Evolutionary conservation across 2,797 vertebrate species (phyloP), one percentile per base, ranked within the genome.

Genomic region (Epinephelus awoara): DNA sequence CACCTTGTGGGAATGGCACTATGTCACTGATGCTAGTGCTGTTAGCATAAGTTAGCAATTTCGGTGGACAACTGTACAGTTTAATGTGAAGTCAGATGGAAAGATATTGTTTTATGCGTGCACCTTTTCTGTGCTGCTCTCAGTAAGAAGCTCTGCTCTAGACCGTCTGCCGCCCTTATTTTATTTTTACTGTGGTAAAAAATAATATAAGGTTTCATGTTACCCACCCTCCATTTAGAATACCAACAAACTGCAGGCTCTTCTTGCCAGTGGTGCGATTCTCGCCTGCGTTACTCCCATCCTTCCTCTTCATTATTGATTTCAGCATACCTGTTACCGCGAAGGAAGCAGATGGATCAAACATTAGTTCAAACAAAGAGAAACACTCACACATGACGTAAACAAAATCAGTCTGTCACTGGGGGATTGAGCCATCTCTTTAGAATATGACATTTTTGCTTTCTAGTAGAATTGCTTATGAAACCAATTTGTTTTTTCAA

Each of bases 251-350:
- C 93, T 99, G 97, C 87, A 99, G 91, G 84, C 96, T 99, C 94
- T 99, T 99, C 93, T 96, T 97, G 77, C 95, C 95, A 2, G 93
- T 67, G 13, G 92, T 94, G 0, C 93, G 84, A 75, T 82, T 90
- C 58, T 97, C 92, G 0, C 83, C 82, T 0, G 93, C 91, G 75
- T 86, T 87, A 51, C 89, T 87, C 49, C 96, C 96, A 6, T 98
- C 97, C 82, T 95, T 96, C 94, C 96, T 97, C 94, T 99, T 99
- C 98, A 99, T 99, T 88, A 99, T 99, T 52, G 98, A 99, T 85
- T 98, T 98, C 72, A 98, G 94, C 84, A 94, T 87, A 64, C 97
- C 98, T 98, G 88, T 57, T 67, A 58, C 58, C 85, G 86, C 44
- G 64, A 76, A 63, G 50, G 65, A 73, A 77, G 51, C 50, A 23